Evolutionary conservation across 2,113 vertebrate species (phyloP).

Genomic region (Nettapus auritus): DNA sequence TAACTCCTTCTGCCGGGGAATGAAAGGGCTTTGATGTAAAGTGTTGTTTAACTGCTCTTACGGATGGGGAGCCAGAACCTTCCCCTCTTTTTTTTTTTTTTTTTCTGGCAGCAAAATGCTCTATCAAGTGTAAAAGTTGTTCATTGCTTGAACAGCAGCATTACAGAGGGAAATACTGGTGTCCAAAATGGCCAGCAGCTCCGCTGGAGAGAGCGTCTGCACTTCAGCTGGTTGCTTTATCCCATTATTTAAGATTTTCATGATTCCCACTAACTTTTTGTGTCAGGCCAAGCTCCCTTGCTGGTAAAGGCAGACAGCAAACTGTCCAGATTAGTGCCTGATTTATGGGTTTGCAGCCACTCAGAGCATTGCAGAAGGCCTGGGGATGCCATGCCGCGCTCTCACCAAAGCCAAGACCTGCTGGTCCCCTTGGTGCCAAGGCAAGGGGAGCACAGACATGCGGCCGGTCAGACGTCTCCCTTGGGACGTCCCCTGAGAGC

Average conservation of each 20-base stretch:
- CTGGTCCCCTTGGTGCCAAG: background rate
- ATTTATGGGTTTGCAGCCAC: background rate
- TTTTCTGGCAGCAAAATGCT: background rate
- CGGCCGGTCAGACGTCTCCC: no score
- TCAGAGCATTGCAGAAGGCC: background rate
- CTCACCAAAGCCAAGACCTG: background rate
- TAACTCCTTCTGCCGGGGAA: background rate
- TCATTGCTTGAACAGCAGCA: background rate
- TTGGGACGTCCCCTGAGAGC: background rate
- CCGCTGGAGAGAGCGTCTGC: background rate
- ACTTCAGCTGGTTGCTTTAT: background rate
- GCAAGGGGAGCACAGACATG: no score
- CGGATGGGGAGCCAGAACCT: background rate
- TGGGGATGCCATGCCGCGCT: no score
- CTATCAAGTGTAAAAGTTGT: background rate
- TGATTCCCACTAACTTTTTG: rapidly evolving
- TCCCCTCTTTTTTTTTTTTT: background rate
- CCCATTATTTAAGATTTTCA: background rate
- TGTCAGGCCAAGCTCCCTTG: background rate
- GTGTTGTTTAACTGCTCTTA: conserved; percentile 28
- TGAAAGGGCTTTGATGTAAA: conserved; percentile 35
- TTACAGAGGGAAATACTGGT: background rate
- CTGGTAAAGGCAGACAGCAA: background rate
- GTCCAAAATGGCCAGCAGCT: background rate
- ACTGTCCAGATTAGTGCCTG: background rate